phyloP scores from a whole-genome alignment of 2,113 vertebrate species.

The Telmatochromis bifrenatus region DNA sequence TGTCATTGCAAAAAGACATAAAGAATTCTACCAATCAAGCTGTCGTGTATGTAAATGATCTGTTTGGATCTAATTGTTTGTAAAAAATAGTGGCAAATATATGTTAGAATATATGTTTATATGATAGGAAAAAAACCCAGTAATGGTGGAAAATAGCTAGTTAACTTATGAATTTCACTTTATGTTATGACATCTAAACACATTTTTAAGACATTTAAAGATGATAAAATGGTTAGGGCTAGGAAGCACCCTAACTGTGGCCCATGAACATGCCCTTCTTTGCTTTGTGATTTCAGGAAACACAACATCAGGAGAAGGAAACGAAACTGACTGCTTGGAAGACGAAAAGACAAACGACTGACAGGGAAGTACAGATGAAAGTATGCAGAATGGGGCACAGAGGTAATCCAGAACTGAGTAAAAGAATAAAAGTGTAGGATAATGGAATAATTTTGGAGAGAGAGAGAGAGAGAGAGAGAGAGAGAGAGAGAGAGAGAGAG shows the following conservation, averaged over 20 bases:
- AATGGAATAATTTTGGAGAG: not conserved
- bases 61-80: not conserved
- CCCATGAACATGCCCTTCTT: not conserved
- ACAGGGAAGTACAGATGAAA: not conserved
- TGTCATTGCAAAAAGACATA: not conserved
- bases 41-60: not conserved
- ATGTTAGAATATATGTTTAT: not conserved
- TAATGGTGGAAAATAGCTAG: not conserved
- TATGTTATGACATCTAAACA: not conserved
- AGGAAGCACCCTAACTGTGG: not conserved
- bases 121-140: rapidly evolving
- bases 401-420: not conserved
- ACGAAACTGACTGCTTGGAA: not conserved
- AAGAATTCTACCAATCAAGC: not conserved
- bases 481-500: not conserved
- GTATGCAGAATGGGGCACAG: not conserved
- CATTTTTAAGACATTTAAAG: not conserved
- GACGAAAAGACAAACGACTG: not conserved
- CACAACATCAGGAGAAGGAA: not conserved
- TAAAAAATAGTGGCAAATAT: not conserved
- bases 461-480: not conserved
- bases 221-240: not conserved
- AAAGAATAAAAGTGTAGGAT: not conserved
- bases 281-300: not conserved
- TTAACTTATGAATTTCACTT: not conserved